These are phyloP conservation scores for Nemotelus pantherinus DNA, from an alignment of 2,888 invertebrate genomes.

Conservation along the genomic window DNA sequence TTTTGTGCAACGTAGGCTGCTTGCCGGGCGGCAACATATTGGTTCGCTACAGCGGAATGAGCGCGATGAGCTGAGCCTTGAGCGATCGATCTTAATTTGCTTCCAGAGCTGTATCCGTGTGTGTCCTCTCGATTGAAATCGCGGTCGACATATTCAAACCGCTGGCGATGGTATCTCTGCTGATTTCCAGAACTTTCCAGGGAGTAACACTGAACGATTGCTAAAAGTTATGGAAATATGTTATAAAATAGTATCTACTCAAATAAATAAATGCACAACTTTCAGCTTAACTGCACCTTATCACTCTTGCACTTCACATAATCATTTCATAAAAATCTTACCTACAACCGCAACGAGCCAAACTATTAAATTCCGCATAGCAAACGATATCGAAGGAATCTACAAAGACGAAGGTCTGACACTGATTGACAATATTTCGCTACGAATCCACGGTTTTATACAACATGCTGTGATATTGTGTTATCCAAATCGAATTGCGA, in stretches of 20 bases:
- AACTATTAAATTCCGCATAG: too few species aligned
- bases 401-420: background rate
- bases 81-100: slow-evolving; percentile 77
- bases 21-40: slow-evolving; percentile 80
- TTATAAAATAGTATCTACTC: too few species aligned
- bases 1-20: slow-evolving; percentile 83
- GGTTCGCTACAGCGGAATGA: slow-evolving; percentile 76
- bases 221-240: too few species aligned
- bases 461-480: background rate
- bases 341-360: too few species aligned
- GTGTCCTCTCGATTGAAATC: background rate
- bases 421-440: background rate
- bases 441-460: background rate
- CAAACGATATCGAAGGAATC: too few species aligned
- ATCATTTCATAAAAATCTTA: too few species aligned
- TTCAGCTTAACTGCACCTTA: too few species aligned
- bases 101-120: slow-evolving; percentile 61
- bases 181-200: background rate
- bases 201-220: too few species aligned
- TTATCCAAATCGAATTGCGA: too few species aligned
- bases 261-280: too few species aligned
- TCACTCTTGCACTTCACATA: too few species aligned
- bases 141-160: too few species aligned
- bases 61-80: slow-evolving; percentile 82
- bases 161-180: background rate